phyloP scores from a whole-genome alignment of 2,797 vertebrate genomes.

The Rhinogobio ventralis region DNA sequence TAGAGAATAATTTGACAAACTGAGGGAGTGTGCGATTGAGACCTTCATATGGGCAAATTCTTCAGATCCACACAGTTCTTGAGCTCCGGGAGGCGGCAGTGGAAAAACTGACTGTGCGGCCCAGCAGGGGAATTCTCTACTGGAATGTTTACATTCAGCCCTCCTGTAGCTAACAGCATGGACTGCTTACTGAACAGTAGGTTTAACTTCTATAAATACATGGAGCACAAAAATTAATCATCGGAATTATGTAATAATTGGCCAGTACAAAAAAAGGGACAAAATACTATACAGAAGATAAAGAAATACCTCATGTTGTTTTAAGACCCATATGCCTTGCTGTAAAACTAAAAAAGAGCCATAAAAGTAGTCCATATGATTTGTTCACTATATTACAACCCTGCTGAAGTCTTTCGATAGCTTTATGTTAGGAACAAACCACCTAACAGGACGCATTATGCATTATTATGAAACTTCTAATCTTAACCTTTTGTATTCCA shows the following conservation, averaged over 20 bases:
- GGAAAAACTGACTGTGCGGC: slow-evolving; percentile 40
- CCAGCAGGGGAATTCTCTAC: background rate
- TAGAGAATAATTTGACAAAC: background rate
- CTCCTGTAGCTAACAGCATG: background rate
- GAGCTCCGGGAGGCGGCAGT: slow-evolving; percentile 14
- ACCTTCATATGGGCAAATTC: background rate
- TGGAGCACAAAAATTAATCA: background rate
- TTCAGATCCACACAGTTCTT: slow-evolving; percentile 3
- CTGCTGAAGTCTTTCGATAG: background rate
- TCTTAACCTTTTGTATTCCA: no score
- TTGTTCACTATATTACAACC: background rate
- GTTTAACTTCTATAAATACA: slow-evolving; percentile 23
- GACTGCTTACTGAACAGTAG: slow-evolving; percentile 4
- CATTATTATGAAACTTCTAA: no score
- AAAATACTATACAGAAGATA: background rate
- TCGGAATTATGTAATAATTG: background rate
- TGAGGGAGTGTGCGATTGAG: background rate
- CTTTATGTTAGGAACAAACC: background rate
- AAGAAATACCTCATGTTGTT: background rate
- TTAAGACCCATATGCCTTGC: background rate
- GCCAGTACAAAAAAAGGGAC: background rate
- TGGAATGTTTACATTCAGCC: slow-evolving; percentile 41
- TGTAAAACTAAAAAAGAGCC: background rate
- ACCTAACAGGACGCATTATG: background rate
- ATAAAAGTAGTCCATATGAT: background rate